Percentiles rank a stretch among this genome's conserved stretches.
phyloP scores from a whole-genome alignment of 2,113 vertebrate genomes.

The Syrrhaptes paradoxus region DNA sequence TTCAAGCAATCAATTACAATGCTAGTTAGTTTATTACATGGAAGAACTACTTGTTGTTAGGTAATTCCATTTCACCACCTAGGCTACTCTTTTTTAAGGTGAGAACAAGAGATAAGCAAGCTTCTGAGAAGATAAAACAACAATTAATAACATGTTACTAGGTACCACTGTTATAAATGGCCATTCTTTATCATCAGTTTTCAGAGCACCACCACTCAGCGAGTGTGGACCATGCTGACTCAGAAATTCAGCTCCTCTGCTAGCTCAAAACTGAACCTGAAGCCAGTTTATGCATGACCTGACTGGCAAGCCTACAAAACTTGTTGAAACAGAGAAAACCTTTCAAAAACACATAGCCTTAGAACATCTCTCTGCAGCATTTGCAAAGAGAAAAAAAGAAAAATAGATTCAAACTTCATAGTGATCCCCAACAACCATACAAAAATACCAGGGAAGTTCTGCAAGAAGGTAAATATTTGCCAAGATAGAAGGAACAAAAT shows the following conservation, averaged over 20 bases:
- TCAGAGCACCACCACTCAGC: not conserved
- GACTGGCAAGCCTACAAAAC: not conserved
- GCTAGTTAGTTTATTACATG: not conserved
- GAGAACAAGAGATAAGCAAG: not conserved
- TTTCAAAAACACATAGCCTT: not conserved
- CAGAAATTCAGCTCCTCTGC: not conserved
- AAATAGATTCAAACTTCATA: not conserved
- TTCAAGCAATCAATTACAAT: not conserved
- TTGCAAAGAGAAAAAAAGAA: not conserved
- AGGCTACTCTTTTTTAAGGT: not conserved
- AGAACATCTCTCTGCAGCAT: not conserved
- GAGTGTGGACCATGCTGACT: not conserved
- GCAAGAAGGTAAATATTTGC: not conserved
- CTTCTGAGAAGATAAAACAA: not conserved
- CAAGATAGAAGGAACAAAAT: not conserved
- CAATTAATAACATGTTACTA: not conserved
- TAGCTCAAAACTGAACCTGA: not conserved
- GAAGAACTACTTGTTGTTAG: not conserved
- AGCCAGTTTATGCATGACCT: not conserved
- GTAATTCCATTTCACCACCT: not conserved
- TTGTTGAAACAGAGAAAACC: not conserved
- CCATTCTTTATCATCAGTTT: not conserved
- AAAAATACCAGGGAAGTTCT: not conserved
- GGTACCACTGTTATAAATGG: not conserved
- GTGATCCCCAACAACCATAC: not conserved